Evolutionary conservation across 1,140 invertebrate genomes (phyloP).

Genomic region (Dreissena polymorpha): DNA sequence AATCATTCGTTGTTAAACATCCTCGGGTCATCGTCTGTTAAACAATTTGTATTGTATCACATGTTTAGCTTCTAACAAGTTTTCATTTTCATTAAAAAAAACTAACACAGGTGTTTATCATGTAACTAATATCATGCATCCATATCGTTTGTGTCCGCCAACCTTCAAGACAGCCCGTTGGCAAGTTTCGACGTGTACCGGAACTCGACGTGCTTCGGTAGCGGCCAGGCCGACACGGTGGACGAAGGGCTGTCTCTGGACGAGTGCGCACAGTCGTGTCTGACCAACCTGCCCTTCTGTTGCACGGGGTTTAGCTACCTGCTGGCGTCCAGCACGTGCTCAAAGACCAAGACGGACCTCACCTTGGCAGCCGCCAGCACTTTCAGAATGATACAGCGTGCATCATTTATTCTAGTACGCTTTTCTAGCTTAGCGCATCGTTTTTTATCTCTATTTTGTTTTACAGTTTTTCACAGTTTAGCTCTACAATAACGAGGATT

Average conservation of each 20-base stretch:
- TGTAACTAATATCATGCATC: no score
- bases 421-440: no score
- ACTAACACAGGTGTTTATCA: no score
- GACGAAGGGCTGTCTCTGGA: not conserved
- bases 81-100: no score
- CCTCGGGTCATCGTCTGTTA: no score
- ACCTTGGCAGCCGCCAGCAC: not conserved
- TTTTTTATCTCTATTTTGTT: no score
- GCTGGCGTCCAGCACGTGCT: not conserved
- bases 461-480: no score
- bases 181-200: not conserved
- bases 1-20: no score
- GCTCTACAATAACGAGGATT: no score
- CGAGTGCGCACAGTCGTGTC: conserved; percentile 27
- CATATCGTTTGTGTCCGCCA: no score
- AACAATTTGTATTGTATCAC: no score
- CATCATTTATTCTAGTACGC: not conserved
- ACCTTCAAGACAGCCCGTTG: not conserved
- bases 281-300: not conserved
- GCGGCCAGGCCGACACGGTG: not conserved
- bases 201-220: not conserved
- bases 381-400: not conserved
- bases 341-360: not conserved
- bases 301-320: not conserved
- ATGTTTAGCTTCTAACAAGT: no score